Conservation (phyloP, 2,888 invertebrate species). For the Amphipoea oculea region DNA sequence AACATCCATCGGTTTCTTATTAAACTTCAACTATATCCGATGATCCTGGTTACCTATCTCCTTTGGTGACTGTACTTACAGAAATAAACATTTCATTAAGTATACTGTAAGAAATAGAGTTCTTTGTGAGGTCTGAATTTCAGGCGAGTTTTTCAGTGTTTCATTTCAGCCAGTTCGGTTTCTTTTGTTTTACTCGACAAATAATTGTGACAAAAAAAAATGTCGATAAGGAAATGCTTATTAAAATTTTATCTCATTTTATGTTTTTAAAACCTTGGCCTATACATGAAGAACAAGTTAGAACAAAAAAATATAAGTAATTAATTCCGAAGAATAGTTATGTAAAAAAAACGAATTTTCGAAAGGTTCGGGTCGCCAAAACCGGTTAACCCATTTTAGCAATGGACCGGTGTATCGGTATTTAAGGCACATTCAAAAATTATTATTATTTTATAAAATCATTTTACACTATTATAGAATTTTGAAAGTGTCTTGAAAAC, state of each 20-base stretch:
- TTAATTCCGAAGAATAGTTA: not conserved
- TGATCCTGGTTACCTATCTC: no score
- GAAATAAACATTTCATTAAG: not conserved
- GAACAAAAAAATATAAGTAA: not conserved
- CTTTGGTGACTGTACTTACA: not conserved
- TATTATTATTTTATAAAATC: not conserved
- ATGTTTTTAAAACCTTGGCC: not conserved
- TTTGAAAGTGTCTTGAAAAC: constrained; percentile 7
- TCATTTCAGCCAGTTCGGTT: not conserved
- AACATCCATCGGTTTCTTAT: no score
- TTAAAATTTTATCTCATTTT: no score
- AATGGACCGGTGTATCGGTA: not conserved
- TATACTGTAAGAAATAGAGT: not conserved
- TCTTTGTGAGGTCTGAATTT: constrained; percentile 9
- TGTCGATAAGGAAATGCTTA: no score
- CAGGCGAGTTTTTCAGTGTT: not conserved
- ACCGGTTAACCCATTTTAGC: constrained; percentile 24
- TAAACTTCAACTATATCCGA: no score
- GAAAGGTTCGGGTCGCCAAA: constrained; percentile 22
- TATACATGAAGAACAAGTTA: constrained; percentile 3
- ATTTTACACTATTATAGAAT: not conserved
- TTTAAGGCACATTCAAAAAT: not conserved
- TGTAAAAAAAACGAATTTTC: constrained; percentile 3
- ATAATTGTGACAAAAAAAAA: not conserved
- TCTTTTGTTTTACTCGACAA: not conserved